Base-by-base conservation (phyloP, 2,113 vertebrate species). In the Dendrocopos noguchii region DNA sequence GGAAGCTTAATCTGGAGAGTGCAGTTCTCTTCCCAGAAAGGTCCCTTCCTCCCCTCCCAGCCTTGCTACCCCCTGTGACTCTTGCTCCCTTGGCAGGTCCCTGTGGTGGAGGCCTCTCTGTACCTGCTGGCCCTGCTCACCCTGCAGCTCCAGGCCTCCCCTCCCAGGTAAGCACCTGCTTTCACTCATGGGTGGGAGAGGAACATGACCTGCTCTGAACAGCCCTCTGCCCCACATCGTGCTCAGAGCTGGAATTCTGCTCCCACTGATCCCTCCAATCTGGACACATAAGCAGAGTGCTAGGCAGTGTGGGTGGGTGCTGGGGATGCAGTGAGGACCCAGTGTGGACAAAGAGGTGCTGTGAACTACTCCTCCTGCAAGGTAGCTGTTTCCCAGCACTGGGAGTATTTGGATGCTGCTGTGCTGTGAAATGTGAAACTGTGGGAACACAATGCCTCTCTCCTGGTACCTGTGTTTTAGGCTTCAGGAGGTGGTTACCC, bases 111-210 rank as follows among this genome's bases (percentile, higher is more conserved):
- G 33, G 96, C 96, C 29, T 91, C 96, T 6, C 84, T 98, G 42
- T 94, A 95, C 63, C 91, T 98, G 36, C 75, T 98, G 44, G 95
- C 97, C 36, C 89, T 98, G 31, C 96, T 98, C 33, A 91, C 91
- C 36, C 56, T 97, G 47, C 94, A 96, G 46, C 82, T 96, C 59
- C 97, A 97, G 92, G 77, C 46, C 29, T 80, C 93, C 20, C 96
- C 96, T 50, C 88, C 94, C 22, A 85, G 94, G 98, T 98, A 89
- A 97, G 97, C 89, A 56, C 19, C 13, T 0, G 0, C 47, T 73
- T 84, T 77, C 12, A 10, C 20, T 83, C 16, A 18, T 15, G 21
- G 33, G 20, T 57, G 17, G 24, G 31, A 66, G 44, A 67, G 28
- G 56, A 81, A 34, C 8, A 1, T 36, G 21, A 2, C 28, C 17